Conservation (phyloP, 1,140 invertebrate genomes). For the Drosophila ironensis region DNA sequence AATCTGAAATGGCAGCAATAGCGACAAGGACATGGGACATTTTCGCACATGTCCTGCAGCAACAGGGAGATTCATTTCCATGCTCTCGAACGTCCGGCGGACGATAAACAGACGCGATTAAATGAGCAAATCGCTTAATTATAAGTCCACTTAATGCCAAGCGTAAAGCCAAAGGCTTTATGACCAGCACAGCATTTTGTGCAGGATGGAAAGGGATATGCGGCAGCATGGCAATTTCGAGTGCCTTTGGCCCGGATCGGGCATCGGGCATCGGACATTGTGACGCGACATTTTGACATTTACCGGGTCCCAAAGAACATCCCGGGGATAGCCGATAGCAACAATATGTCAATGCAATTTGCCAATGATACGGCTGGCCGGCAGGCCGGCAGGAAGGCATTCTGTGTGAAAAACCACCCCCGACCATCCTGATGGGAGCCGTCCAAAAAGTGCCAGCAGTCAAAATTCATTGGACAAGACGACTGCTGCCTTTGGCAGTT, state of each 20-base stretch:
- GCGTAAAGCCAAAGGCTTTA: conserved; percentile 63
- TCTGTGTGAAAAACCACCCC: conserved; percentile 6
- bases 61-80: conserved; percentile 34
- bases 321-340: conserved; percentile 57
- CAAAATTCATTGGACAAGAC: conserved; percentile 56
- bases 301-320: conserved; percentile 25
- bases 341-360: conserved; percentile 77
- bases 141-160: conserved; percentile 74
- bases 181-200: conserved; percentile 13
- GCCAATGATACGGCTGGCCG: conserved; percentile 45
- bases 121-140: conserved; percentile 77
- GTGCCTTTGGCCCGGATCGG: conserved; percentile 38
- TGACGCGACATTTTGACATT: conserved; percentile 73
- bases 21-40: conserved; percentile 23
- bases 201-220: conserved; percentile 1
- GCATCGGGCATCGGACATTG: conserved; percentile 17
- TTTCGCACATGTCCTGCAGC: conserved; percentile 26
- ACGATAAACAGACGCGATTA: conserved; percentile 71
- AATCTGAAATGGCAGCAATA: conserved; percentile 2
- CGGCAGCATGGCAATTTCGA: conserved; percentile 31
- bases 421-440: neutral
- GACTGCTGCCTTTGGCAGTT: conserved; percentile 38
- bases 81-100: conserved; percentile 27
- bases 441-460: conserved; percentile 35
- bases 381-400: too few species aligned